These are phyloP conservation scores for Trichosurus vulpecula DNA, from an alignment of 2,797 vertebrate species.

Conservation along the genomic window DNA sequence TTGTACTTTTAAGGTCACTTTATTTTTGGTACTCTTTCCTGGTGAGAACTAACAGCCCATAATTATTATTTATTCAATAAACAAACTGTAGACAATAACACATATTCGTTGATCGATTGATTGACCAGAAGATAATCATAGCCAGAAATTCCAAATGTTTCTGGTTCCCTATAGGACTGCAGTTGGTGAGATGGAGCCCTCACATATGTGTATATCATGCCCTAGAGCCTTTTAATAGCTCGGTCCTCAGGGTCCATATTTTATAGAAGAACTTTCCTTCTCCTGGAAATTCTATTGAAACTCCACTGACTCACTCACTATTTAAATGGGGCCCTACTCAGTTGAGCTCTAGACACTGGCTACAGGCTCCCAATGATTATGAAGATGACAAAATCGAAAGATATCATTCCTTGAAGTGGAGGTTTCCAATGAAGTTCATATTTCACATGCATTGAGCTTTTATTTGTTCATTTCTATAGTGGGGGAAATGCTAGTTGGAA, in stretches of 20 bases:
- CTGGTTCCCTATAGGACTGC: neutral
- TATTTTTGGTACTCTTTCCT: neutral
- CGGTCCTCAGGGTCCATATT: neutral
- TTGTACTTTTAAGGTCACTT: neutral
- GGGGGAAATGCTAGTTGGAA: neutral
- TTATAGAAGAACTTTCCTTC: neutral
- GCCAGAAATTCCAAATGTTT: neutral
- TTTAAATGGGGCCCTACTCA: neutral
- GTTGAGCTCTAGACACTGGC: neutral
- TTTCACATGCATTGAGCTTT: neutral
- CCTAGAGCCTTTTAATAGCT: neutral
- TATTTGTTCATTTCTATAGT: neutral
- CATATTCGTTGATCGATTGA: neutral
- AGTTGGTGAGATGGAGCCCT: neutral
- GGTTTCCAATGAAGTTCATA: neutral
- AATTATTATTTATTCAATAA: neutral
- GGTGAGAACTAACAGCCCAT: neutral
- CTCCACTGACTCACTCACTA: neutral
- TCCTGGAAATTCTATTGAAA: neutral
- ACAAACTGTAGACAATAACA: neutral
- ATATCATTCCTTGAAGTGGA: neutral
- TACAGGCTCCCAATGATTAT: neutral
- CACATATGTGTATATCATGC: neutral
- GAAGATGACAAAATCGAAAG: neutral
- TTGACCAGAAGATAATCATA: neutral